Conservation (phyloP, 2,888 invertebrate genomes). For the Agapetus fuscipes region DNA sequence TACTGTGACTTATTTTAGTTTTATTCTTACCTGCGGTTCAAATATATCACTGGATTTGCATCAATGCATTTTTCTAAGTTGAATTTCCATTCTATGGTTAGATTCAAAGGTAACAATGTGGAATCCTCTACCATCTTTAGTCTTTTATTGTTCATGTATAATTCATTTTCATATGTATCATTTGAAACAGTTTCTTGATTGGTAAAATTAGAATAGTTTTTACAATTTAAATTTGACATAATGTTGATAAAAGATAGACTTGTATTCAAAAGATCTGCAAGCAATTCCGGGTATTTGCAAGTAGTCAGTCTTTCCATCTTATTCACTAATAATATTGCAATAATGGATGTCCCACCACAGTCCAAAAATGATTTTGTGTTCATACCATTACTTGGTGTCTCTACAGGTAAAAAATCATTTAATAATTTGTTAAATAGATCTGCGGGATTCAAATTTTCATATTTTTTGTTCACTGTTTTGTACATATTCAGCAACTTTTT, state of each 20-base stretch:
- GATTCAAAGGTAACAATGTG: no score
- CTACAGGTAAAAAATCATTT: slow-evolving; percentile 10
- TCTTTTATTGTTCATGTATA: no score
- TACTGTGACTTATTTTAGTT: no score
- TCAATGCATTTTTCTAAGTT: slow-evolving; percentile 75
- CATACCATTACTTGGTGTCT: neutral
- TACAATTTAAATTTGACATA: no score
- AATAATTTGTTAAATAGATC: slow-evolving; percentile 3
- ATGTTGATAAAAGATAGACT: slow-evolving; percentile 1
- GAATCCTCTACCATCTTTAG: no score
- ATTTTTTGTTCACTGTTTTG: slow-evolving; percentile 30
- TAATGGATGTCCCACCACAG: slow-evolving; percentile 63
- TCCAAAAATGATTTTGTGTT: slow-evolving; percentile 43
- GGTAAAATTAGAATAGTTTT: no score
- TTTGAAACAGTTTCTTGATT: no score
- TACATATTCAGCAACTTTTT: slow-evolving; percentile 29
- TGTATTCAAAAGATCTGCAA: slow-evolving; percentile 5
- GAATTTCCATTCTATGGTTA: no score
- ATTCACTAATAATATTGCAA: slow-evolving; percentile 53
- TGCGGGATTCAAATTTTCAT: neutral
- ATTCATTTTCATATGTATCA: no score
- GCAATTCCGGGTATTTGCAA: slow-evolving; percentile 31
- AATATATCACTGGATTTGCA: slow-evolving; percentile 56
- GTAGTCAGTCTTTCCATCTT: slow-evolving; percentile 40
- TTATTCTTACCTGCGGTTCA: slow-evolving; percentile 38